phyloP scores from a whole-genome alignment of 2,797 vertebrate genomes.

The Aratinga solstitialis region DNA sequence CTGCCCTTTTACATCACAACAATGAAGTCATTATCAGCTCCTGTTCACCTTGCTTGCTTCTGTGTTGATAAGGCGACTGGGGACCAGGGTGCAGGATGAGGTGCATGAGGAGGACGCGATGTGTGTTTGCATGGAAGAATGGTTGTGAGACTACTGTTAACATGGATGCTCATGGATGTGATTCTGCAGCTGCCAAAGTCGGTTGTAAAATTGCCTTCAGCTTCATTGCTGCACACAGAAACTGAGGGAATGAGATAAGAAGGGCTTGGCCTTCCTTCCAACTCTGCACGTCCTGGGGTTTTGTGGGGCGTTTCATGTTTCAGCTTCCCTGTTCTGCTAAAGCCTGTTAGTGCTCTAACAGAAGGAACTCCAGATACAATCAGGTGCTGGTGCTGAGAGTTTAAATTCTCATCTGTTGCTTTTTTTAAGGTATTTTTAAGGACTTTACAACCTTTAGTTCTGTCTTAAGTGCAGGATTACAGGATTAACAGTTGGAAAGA shows the following conservation, averaged over 20 bases:
- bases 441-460: background rate
- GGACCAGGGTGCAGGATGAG: background rate
- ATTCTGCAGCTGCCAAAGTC: background rate
- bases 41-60: background rate
- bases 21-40: background rate
- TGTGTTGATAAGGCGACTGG: fast-evolving
- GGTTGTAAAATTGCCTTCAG: conserved; percentile 3
- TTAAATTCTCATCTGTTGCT: background rate
- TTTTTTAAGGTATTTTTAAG: background rate
- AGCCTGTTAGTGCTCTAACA: background rate
- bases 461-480: background rate
- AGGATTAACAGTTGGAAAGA: background rate
- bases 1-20: background rate
- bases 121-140: background rate
- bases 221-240: conserved; percentile 4
- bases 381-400: background rate
- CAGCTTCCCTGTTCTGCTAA: background rate
- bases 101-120: fast-evolving
- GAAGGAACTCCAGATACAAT: conserved; percentile 7
- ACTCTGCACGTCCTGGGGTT: background rate
- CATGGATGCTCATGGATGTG: fast-evolving
- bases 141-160: background rate
- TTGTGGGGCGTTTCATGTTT: background rate
- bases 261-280: background rate
- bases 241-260: background rate